Percentiles rank a stretch among this genome's conserved stretches.
phyloP scores from a whole-genome alignment of 2,888 invertebrate genomes.

The Subacronicta megacephala region DNA sequence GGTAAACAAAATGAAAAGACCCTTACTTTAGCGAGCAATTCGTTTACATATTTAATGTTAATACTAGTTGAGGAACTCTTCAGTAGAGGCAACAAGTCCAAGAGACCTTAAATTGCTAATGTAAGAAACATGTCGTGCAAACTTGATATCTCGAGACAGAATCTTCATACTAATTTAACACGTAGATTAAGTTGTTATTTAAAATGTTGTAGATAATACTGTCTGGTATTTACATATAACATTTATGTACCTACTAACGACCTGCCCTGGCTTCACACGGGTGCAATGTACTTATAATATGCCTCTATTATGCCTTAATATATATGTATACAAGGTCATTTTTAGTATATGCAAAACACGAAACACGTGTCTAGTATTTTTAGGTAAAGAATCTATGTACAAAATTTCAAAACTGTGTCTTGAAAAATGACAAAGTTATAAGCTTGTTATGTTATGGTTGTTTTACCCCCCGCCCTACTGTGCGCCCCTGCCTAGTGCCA shows the following conservation, averaged over 20 bases:
- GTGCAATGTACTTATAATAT: too few relatives aligned
- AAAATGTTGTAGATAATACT: conserved; percentile 26
- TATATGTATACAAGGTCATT: too few relatives aligned
- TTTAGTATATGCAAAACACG: too few relatives aligned
- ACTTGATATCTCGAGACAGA: conserved; percentile 40
- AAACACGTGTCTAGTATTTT: too few relatives aligned
- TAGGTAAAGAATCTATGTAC: too few relatives aligned
- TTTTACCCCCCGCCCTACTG: too few relatives aligned
- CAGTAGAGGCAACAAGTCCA: conserved; percentile 29
- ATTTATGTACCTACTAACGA: background rate
- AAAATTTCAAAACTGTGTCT: too few relatives aligned
- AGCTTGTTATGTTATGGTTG: too few relatives aligned
- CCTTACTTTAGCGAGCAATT: conserved; percentile 38
- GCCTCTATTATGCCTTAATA: too few relatives aligned
- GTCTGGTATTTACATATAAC: conserved; percentile 13
- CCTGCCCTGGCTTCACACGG: too few relatives aligned
- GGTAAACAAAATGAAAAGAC: conserved; percentile 31
- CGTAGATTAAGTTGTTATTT: conserved; percentile 35
- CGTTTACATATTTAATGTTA: conserved; percentile 43
- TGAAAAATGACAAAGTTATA: too few relatives aligned
- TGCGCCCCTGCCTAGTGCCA: too few relatives aligned
- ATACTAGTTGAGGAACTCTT: conserved; percentile 31
- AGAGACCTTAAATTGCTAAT: conserved; percentile 46
- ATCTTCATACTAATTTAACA: conserved; percentile 53
- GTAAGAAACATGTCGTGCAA: conserved; percentile 44